Evolutionary conservation across 2,888 invertebrate genomes (phyloP).

Genomic region (Eupithecia inturbata): DNA sequence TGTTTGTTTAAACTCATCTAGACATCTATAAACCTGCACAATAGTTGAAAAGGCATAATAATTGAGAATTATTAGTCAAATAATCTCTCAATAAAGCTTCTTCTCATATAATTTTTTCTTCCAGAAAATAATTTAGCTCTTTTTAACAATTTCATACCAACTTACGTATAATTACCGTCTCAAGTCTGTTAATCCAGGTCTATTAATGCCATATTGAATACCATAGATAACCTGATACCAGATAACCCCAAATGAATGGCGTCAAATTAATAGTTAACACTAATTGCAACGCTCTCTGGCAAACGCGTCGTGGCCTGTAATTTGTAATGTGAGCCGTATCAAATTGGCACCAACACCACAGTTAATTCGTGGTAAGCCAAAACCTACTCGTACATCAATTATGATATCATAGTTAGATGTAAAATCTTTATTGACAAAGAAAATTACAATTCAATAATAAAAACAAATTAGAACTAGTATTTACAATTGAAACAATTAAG

Average conservation of each 20-base stretch:
- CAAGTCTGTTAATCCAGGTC: background rate
- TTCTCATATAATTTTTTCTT: no score
- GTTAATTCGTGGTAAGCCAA: conserved; percentile 14
- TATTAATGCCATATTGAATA: background rate
- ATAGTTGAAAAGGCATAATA: no score
- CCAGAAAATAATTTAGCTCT: no score
- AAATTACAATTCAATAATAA: no score
- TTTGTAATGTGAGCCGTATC: conserved; percentile 32
- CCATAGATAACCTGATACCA: background rate
- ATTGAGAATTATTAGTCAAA: no score
- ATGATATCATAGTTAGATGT: background rate
- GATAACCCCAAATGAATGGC: background rate
- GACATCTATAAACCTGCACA: background rate
- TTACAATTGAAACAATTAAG: no score
- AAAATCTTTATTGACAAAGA: no score
- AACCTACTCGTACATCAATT: background rate
- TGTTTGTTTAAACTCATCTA: background rate
- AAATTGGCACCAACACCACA: conserved; percentile 17
- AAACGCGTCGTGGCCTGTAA: conserved; percentile 17
- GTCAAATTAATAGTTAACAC: conserved; percentile 12
- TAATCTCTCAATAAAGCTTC: no score
- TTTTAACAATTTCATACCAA: no score
- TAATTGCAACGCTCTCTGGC: conserved; percentile 21
- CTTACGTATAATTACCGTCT: background rate
- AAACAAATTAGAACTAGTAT: no score